These are phyloP conservation scores for Falcaria lacertinaria DNA, from an alignment of 2,888 invertebrate species.

Conservation along the genomic window DNA sequence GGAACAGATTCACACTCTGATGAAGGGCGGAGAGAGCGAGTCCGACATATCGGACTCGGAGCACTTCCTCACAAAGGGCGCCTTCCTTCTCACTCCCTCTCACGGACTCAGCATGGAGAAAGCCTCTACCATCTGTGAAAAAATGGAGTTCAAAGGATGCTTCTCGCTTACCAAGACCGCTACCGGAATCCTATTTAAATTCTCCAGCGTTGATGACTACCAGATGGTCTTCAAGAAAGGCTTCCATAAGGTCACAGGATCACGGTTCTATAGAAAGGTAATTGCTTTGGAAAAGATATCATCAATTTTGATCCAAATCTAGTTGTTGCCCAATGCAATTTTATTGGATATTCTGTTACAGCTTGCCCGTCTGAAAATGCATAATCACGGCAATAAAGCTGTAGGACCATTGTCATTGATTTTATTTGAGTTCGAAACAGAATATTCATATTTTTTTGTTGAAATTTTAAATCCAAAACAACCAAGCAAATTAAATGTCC, in stretches of 20 bases:
- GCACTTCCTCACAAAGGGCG: conserved; percentile 89
- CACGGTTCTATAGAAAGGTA: conserved; percentile 92
- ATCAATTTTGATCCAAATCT: too few relatives aligned
- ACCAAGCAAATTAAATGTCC: too few relatives aligned
- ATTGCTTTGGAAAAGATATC: conserved; percentile 23
- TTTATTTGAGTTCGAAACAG: too few relatives aligned
- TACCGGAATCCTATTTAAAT: conserved; percentile 92
- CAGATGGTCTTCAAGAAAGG: conserved; percentile 92
- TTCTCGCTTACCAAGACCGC: conserved; percentile 93
- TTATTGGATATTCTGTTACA: too few relatives aligned
- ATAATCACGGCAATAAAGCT: too few relatives aligned
- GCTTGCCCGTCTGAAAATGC: too few relatives aligned
- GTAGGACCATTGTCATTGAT: too few relatives aligned
- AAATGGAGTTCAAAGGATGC: conserved; percentile 92
- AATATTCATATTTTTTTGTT: too few relatives aligned
- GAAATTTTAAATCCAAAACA: too few relatives aligned
- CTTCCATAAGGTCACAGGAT: conserved; percentile 92
- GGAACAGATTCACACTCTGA: conserved; percentile 77
- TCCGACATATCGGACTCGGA: conserved; percentile 88
- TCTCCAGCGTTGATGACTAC: conserved; percentile 92
- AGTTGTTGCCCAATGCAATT: too few relatives aligned
- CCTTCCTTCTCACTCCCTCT: conserved; percentile 91
- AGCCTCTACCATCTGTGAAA: conserved; percentile 91
- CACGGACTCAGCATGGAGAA: conserved; percentile 93
- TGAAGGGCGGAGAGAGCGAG: conserved; percentile 87